These are phyloP conservation scores for Girardinichthys multiradiatus DNA, from an alignment of 2,113 vertebrate genomes.

Conservation along the genomic window DNA sequence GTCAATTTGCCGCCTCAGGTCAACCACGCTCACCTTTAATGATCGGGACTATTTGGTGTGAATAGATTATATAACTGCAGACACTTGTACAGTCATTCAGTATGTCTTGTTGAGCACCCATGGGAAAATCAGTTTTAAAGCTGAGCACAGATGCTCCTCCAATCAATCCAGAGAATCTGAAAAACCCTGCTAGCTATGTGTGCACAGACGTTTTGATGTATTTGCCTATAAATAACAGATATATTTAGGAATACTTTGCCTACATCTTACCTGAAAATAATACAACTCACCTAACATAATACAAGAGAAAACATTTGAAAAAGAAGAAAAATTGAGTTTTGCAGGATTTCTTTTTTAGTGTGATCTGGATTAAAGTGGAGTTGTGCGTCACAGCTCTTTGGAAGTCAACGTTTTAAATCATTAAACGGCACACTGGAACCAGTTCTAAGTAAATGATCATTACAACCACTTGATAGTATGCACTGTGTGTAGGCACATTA, in stretches of 20 bases:
- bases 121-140: constrained; percentile 49
- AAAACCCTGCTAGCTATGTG: not conserved
- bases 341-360: constrained; percentile 65
- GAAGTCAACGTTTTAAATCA: constrained; percentile 70
- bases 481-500: not conserved
- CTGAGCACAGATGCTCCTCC: constrained; percentile 57
- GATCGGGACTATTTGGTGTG: constrained; percentile 49
- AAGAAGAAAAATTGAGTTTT: constrained; percentile 65
- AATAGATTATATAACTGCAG: constrained; percentile 60
- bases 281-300: not conserved
- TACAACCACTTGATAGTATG: constrained; percentile 21
- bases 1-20: constrained; percentile 39
- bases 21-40: constrained; percentile 18
- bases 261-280: constrained; percentile 1
- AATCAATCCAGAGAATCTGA: constrained; percentile 45
- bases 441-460: constrained; percentile 20
- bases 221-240: constrained; percentile 6
- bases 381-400: constrained; percentile 72
- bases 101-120: constrained; percentile 28
- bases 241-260: not conserved
- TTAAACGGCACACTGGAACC: constrained; percentile 59
- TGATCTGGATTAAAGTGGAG: constrained; percentile 78
- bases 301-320: constrained; percentile 33
- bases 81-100: constrained; percentile 1
- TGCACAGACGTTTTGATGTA: not conserved